These are phyloP conservation scores for Oplegnathus fasciatus DNA, from an alignment of 2,113 vertebrate species.

Conservation along the genomic window DNA sequence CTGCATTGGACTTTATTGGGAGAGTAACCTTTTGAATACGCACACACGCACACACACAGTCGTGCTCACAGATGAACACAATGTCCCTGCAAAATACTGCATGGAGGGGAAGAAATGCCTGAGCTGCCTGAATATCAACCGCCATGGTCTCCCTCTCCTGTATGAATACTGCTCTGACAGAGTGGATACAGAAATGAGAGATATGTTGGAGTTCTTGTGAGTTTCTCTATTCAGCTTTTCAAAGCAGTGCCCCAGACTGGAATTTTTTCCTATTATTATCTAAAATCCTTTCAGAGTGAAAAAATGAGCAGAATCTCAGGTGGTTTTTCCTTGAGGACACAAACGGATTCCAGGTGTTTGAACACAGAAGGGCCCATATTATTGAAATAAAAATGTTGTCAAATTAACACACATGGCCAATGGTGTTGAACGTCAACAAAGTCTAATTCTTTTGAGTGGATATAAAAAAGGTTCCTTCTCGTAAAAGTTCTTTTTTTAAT, in stretches of 20 bases:
- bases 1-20: background rate
- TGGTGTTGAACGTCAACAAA: background rate
- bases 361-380: background rate
- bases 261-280: background rate
- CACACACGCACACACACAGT: background rate
- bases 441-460: background rate
- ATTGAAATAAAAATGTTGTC: background rate
- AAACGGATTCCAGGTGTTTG: conserved; percentile 5
- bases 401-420: background rate
- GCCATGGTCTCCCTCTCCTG: background rate
- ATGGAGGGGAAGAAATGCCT: background rate
- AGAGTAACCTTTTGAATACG: background rate
- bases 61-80: background rate
- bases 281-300: conserved; percentile 17
- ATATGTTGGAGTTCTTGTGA: conserved; percentile 18
- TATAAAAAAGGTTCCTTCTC: background rate
- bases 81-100: background rate
- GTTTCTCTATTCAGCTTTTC: conserved; percentile 35
- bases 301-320: conserved; percentile 17
- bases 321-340: background rate
- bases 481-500: background rate
- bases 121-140: background rate
- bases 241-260: conserved; percentile 4
- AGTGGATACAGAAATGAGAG: conserved; percentile 10
- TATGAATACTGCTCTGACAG: background rate